Base-by-base conservation (phyloP, 2,797 vertebrate species). In the Steatocranus sp. region DNA sequence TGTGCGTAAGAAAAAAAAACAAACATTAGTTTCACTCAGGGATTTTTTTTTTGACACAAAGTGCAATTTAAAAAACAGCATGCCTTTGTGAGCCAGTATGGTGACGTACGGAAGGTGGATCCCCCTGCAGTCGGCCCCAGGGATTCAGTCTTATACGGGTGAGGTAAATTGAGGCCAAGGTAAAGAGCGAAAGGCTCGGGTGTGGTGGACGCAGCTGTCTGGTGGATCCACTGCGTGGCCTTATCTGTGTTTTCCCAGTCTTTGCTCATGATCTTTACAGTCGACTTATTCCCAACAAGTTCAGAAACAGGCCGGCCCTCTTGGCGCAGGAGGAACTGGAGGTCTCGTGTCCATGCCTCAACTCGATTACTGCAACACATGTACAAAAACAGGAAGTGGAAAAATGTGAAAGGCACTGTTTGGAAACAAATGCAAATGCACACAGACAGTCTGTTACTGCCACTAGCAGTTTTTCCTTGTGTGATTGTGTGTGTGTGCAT, bases 301-400 rank as follows among this genome's bases (percentile, higher is more conserved):
- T 97, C 95, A 5, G 95, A 93, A 84, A 95, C 92, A 2, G 99
- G 99, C 38, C 97, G 96, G 18, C 97, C 98, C 92, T 99, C 99
- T 92, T 99, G 99, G 38, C 96, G 93, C 83, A 99, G 96, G 82
- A 98, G 95, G 86, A 99, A 98, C 18, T 88, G 92, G 79, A 98
- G 97, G 53, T 98, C 97, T 87, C 98, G 96, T 54, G 98, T 98
- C 98, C 99, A 99, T 11, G 98, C 98, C 93, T 99, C 99, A 53
- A 99, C 97, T 8, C 98, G 98, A 88, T 99, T 99, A 91, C 99
- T 99, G 76, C 11, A 73, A 27, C 5, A 78, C 53, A 76, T 14
- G 41, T 49, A 68, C 7, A 88, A 80, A 82, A 78, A 54, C 2
- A 23, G 36, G 53, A 83, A 89, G 43, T 82, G 73, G 50, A 80